Evolutionary conservation across 2,797 vertebrate genomes (phyloP).

Genomic region (Nyctalus aviator): DNA sequence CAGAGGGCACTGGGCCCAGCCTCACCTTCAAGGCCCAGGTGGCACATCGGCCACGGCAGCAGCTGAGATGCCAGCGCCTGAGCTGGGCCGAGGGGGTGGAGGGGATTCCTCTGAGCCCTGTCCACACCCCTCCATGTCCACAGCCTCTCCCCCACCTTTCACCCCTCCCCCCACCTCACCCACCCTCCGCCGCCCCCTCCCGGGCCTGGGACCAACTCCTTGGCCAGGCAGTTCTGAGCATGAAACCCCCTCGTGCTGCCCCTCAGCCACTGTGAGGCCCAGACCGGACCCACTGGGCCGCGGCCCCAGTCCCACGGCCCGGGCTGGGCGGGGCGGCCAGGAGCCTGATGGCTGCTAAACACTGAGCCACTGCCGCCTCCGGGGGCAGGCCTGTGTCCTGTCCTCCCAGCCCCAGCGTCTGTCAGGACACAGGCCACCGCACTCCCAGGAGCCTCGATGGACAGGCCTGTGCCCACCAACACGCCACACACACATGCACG

Average conservation of each 20-base stretch:
- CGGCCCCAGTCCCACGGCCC: no score
- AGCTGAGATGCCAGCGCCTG: no score
- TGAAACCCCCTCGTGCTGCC: fast-evolving
- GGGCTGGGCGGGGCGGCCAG: background rate
- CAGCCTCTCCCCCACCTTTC: fast-evolving
- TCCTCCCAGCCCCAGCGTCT: background rate
- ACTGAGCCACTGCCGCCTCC: background rate
- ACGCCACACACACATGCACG: fast-evolving
- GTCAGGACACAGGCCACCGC: fast-evolving
- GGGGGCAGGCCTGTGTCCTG: background rate
- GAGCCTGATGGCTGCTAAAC: fast-evolving
- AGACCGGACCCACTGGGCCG: background rate
- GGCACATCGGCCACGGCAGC: fast-evolving
- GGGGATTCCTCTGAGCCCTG: no score
- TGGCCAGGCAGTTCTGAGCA: background rate
- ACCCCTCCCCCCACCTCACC: fast-evolving
- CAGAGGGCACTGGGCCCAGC: background rate
- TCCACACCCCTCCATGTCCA: background rate
- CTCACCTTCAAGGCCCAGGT: background rate
- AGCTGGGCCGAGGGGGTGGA: background rate
- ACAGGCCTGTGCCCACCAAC: background rate
- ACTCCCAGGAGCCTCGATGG: background rate
- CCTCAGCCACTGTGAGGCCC: background rate
- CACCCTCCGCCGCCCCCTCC: no score
- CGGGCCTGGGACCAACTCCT: fast-evolving